Evolutionary conservation across 2,113 vertebrate species (phyloP), one percentile per base, ranked within the genome.

Genomic region (Antigone vipio): DNA sequence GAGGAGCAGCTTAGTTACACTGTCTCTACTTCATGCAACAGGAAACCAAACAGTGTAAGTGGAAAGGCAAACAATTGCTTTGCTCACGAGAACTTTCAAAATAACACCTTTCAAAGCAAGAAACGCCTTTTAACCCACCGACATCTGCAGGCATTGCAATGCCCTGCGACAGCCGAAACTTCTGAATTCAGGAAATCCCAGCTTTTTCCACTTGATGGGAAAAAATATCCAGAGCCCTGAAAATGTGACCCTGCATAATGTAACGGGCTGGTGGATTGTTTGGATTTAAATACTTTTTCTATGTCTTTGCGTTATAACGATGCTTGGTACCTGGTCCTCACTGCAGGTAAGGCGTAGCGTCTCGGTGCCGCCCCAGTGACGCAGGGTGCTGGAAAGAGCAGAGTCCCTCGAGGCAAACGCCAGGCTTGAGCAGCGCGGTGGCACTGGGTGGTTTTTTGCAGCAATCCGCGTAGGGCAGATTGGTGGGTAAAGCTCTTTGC

Each of bases 1-100:
- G 68, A 97, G 92, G 81, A 96, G 92, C 91, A 94, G 95, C 95
- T 97, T 96, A 96, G 95, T 94, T 89, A 94, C 93, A 96, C 86
- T 12, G 38, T 35, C 73, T 88, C 78, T 95, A 34, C 97, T 97
- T 92, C 68, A 91, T 81, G 92, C 87, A 95, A 93, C 83, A 84
- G 96, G 89, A 96, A 97, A 73, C 95, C 91, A 97, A 98, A 97
- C 83, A 96, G 42, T 92, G 6, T 95, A 96, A 97, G 96, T 97
- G 91, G 96, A 96, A 97, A 98, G 64, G 92, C 93, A 98, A 97
- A 98, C 95, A 97, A 92, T 55, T 89, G 78, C 92, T 94, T 92
- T 94, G 94, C 94, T 97, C 89, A 60, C 38, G 96, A 97, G 95
- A 96, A 96, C 95, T 93, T 97, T 92, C 85, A 92, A 87, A 97